Base-by-base conservation (phyloP, 1,140 invertebrate species). In the Leptoteleia sp. region DNA sequence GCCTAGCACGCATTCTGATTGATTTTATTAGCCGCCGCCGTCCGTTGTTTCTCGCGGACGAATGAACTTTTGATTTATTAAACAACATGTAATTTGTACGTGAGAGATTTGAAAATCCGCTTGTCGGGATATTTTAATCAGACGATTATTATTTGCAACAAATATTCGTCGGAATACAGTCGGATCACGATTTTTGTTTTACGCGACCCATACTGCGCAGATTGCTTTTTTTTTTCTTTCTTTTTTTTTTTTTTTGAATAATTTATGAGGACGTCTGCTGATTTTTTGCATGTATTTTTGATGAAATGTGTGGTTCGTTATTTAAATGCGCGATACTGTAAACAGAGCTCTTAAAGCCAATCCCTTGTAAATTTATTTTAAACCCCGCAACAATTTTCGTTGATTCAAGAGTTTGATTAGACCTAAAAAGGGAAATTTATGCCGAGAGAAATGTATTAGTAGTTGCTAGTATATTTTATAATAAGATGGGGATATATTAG, bases 61-160 rank as follows among this genome's bases (percentile, higher is more conserved):
- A 55, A 55, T 64, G 40, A 72, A 64, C 48, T 72, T 64, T 64
- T 72, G 47, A 62, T 72, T 71, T 71, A 71, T 71, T 61, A 59
- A 50, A 48, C 43, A 61, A 37, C 19, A 54, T 61, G n/a, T 25
- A 71, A 19, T 40, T 45, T 8, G 17, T 4, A 54, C 47, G 61
- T 52, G 62, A 33, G 22, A 8, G 15, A 45, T 67, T 54, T 54
- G 13, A 19, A 45, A 3, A 22, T 19, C 40, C 13, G 27, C 22
- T 6, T 5, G 11, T 1, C 4, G 27, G 4, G 31, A 50, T 50
- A 40, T 64, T 50, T 35, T 48, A 35, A 50, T 50, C 8, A 16
- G 11, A 25, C 27, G 25, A 42, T 29, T 13, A 50, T 50, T 62
- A 50, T 62, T 62, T 62, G 13, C 12, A 38, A 40, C 31, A 40